Conservation (phyloP, 2,797 vertebrate species). For the Sciurus carolinensis region DNA sequence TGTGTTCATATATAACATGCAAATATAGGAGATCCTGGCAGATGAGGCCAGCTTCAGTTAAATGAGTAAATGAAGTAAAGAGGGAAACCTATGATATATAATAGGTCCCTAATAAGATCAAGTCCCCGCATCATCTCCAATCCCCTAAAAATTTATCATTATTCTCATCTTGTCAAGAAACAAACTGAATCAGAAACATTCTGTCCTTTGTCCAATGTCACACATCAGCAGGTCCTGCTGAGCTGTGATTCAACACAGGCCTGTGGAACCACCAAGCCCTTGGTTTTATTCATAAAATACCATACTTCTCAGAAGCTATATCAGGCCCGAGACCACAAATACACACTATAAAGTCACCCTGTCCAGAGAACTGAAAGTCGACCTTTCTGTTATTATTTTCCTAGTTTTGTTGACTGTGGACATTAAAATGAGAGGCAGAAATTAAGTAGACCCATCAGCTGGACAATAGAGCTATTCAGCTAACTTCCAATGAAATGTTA, state of each 20-base stretch:
- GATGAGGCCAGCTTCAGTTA: not conserved
- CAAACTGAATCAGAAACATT: not conserved
- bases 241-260: not conserved
- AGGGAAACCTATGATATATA: not conserved
- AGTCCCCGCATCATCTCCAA: not conserved
- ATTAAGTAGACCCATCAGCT: constrained; percentile 5
- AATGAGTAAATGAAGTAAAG: not conserved
- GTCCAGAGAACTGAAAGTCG: not conserved
- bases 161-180: not conserved
- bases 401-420: constrained; percentile 8
- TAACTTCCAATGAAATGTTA: not conserved
- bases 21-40: not conserved
- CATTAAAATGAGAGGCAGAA: constrained; percentile 47
- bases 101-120: not conserved
- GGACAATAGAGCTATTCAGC: constrained; percentile 53
- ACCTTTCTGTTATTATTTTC: not conserved
- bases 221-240: not conserved
- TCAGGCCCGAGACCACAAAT: not conserved
- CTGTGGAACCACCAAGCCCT: not conserved
- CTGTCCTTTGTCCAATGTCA: not conserved
- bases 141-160: not conserved
- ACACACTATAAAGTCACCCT: not conserved
- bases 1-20: not conserved
- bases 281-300: not conserved
- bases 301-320: not conserved